phyloP scores from a whole-genome alignment of 2,797 vertebrate genomes.

The Delichon dasypus region DNA sequence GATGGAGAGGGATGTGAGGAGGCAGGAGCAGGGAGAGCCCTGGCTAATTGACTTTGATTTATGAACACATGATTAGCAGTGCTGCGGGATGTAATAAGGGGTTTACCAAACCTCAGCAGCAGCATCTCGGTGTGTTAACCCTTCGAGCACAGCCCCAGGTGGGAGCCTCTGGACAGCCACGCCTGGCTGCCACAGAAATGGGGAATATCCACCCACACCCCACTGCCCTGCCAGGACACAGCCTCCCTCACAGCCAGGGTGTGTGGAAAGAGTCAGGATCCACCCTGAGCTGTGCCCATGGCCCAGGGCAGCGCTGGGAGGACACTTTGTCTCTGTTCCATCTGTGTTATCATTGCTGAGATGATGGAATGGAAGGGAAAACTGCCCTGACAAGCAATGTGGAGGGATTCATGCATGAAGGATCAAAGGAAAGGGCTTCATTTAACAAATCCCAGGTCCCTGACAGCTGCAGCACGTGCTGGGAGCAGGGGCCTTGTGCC shows the following conservation, averaged over 20 bases:
- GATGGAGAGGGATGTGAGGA: neutral
- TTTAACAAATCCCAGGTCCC: neutral
- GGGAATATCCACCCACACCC: neutral
- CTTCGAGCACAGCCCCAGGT: neutral
- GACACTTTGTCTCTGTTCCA: neutral
- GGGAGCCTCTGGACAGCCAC: neutral
- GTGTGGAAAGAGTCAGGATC: neutral
- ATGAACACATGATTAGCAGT: conserved; percentile 6
- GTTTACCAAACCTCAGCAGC: conserved; percentile 10
- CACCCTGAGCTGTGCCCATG: neutral
- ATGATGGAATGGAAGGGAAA: neutral
- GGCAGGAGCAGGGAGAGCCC: neutral
- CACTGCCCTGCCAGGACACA: neutral
- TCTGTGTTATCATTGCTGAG: neutral
- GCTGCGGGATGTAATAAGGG: neutral
- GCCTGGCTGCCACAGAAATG: neutral
- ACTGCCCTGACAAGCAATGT: neutral
- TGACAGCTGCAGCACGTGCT: neutral
- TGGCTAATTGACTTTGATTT: conserved; percentile 30
- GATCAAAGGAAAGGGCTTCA: neutral
- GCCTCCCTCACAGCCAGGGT: accelerated
- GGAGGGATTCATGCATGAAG: neutral
- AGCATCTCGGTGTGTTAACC: neutral
- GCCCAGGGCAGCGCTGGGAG: neutral
- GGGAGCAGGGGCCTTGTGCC: neutral